Conservation (phyloP, 2,113 vertebrate species). For the Zapus hudsonius region DNA sequence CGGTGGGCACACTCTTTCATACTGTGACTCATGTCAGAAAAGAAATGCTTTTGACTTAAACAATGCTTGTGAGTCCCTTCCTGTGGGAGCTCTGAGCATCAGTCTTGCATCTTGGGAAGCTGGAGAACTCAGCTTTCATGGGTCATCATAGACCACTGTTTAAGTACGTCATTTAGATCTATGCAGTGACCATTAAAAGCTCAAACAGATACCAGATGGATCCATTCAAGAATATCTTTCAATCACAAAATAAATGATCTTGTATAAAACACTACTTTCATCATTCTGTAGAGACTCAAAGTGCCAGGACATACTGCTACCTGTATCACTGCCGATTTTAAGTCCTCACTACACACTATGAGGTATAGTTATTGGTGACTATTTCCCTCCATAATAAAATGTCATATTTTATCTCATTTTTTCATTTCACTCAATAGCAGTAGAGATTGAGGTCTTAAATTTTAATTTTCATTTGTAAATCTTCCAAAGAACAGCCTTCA, state of each 20-base stretch:
- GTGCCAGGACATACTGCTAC: neutral
- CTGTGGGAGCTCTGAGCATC: neutral
- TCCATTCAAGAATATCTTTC: neutral
- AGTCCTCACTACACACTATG: neutral
- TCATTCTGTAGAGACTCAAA: neutral
- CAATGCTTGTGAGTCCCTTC: neutral
- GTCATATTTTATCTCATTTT: neutral
- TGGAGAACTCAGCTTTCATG: neutral
- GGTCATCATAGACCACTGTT: neutral
- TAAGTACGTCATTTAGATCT: neutral
- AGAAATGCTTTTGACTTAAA: neutral
- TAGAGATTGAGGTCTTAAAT: conserved; percentile 20
- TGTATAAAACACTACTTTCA: neutral
- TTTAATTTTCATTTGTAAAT: conserved; percentile 55
- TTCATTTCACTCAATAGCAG: neutral
- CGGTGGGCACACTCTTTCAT: neutral
- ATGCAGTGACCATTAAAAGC: neutral
- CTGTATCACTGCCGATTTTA: neutral
- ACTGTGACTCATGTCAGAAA: neutral
- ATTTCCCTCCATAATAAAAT: neutral
- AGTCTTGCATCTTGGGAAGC: neutral
- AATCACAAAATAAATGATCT: neutral
- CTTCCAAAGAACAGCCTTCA: conserved; percentile 9
- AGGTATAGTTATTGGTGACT: neutral
- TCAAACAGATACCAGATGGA: neutral